Conservation (phyloP, 2,797 vertebrate species). For the Cheirogaleus major region DNA sequence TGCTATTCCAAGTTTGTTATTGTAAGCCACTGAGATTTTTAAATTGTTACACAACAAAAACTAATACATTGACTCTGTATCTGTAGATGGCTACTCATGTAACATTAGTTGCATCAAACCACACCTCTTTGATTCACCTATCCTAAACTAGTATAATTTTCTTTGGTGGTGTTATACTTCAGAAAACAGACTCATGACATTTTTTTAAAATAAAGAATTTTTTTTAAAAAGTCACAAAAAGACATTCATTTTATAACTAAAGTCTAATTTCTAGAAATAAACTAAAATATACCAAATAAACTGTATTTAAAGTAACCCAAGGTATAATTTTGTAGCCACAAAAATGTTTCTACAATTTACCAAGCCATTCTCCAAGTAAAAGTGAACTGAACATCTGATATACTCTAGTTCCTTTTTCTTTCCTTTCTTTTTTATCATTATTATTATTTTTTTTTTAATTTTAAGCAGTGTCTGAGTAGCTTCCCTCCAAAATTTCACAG, state of each 20-base stretch:
- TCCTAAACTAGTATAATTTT: not conserved
- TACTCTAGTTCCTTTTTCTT: not conserved
- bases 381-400: not conserved
- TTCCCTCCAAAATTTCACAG: not conserved
- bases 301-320: not conserved
- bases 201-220: not conserved
- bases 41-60: not conserved
- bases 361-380: not conserved
- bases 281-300: not conserved
- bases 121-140: not conserved
- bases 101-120: not conserved
- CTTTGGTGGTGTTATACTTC: not conserved
- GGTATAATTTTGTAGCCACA: not conserved
- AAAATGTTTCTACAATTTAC: not conserved
- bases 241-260: conserved; percentile 2
- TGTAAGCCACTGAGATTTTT: not conserved
- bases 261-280: not conserved
- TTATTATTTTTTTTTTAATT: too few relatives aligned
- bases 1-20: not conserved
- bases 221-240: not conserved
- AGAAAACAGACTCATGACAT: not conserved
- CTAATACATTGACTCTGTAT: not conserved
- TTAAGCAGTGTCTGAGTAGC: not conserved
- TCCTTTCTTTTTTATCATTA: not conserved
- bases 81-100: not conserved